Evolutionary conservation across 2,888 invertebrate genomes (phyloP).

Genomic region (Tubulanus polymorphus): DNA sequence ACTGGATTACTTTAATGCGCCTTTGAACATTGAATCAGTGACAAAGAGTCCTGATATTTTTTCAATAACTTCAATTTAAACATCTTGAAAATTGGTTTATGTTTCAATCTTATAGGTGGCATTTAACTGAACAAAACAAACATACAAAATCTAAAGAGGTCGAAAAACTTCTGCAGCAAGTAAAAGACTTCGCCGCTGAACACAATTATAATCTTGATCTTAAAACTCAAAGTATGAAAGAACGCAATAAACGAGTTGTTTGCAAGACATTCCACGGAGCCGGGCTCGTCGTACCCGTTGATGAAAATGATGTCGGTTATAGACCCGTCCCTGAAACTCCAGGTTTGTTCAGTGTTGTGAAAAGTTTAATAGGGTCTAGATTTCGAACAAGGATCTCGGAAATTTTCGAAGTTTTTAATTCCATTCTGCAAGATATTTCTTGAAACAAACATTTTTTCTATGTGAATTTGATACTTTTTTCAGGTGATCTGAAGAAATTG

Average conservation of each 20-base stretch:
- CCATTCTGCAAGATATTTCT: neutral
- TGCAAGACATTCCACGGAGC: constrained; percentile 46
- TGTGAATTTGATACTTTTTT: constrained; percentile 31
- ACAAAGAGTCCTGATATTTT: no score
- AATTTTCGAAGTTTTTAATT: neutral
- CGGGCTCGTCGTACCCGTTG: constrained; percentile 66
- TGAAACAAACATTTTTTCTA: neutral
- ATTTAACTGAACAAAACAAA: constrained; percentile 15
- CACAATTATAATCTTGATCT: constrained; percentile 61
- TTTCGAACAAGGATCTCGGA: no score
- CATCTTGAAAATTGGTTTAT: no score
- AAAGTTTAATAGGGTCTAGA: no score
- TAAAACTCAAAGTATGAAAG: constrained; percentile 61
- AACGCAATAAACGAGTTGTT: constrained; percentile 41
- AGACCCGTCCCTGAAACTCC: constrained; percentile 65
- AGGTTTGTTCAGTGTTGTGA: constrained; percentile 34
- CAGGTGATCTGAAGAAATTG: constrained; percentile 67
- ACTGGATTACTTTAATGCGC: no score
- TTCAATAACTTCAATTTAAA: no score
- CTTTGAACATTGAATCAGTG: no score
- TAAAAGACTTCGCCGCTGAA: constrained; percentile 64
- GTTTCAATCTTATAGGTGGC: constrained; percentile 29
- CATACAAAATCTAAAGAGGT: constrained; percentile 13
- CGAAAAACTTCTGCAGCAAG: constrained; percentile 60
- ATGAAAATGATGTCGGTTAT: constrained; percentile 77